Evolutionary conservation across 2,888 invertebrate genomes (phyloP), one percentile per base, ranked within the genome.

Genomic region (Lasioglossum lativentre): DNA sequence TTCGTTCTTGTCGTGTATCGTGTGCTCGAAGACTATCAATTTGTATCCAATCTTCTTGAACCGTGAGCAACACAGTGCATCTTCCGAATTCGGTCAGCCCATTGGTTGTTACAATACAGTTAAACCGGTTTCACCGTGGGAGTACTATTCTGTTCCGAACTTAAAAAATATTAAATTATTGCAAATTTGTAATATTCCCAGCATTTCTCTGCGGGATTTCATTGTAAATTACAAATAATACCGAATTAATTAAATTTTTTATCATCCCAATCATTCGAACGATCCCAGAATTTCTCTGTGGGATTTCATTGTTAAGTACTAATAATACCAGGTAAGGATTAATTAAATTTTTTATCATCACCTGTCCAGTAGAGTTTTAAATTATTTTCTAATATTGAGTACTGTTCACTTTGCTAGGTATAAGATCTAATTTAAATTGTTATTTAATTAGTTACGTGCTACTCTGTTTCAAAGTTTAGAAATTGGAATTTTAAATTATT

Each of bases 1-100:
- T 68, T 38, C 68, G 38, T 68, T 68, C 68, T 68, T 38, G 68
- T 68, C 68, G 68, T 66, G 34, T 66, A 66, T 66, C 34, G 10
- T 68, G 68, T 23, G 68, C 68, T 38, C 23, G 68, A 68, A 68
- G 34, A 68, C 68, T 68, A 68, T 68, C 68, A 68, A 68, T 68
- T 68, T 68, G 68, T 68, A 68, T 68, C 68, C 34, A 68, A 68
- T 68, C 68, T 38, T 68, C 38, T 38, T 68, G 68, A 23, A 38
- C 38, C 38, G 68, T 68, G 38, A 38, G 68, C 68, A 68, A 68
- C 68, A 68, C 68, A 19, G 38, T 68, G 68, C 38, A 68, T 68
- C 23, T 68, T 38, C 38, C 34, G 38, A 38, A 68, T 68, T 68
- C 68, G 68, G 38, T 68, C 68, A 12, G 4, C 6, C 34, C 68